Evolutionary conservation across 2,888 invertebrate species (phyloP), one percentile per base, ranked within the genome.

Genomic region (Cryptophagus acutangulus): DNA sequence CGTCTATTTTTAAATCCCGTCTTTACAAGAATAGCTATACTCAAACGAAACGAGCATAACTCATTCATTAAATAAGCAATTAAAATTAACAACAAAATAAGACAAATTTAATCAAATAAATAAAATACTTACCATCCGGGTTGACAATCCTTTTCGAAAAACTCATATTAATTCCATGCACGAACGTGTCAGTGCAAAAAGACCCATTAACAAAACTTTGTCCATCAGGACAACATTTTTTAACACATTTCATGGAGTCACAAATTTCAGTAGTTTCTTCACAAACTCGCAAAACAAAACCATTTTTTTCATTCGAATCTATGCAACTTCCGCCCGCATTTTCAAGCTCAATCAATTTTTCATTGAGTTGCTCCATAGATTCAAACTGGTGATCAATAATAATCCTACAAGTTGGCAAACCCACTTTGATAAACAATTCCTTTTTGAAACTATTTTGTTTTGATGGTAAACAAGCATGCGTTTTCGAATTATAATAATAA

Each of bases 181-280:
- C 49, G 14, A 56, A 58, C 13, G 57, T 60, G 33, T 54, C 48
- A 3, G 35, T 30, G 46, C 66, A 66, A 9, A 40, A 41, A 2
- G 47, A 25, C 12, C 58, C 61, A 18, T 50, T 51, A 3, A 62
- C 62, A 43, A 63, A 77, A 53, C 76, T 74, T 28, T 75, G 55
- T 9, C 76, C 77, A 16, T 74, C 65, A 2, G 74, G 73, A 53
- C 77, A 78, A 50, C 77, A 78, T 55, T 77, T 77, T 39, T 69
- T 71, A 2, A 76, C 46, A 48, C 76, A 74, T 41, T 52, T 51
- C 12, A 50, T 54, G 3, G 40, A 20, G 2, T 52, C 43, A 33
- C 63, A 63, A 33, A 62, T 29, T 10, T 52, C 41, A 10, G 38
- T 44, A 34, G 55, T 45, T 3, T 52, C 43, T 12, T 45, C 44